Conservation (phyloP, 2,888 invertebrate genomes). For the Parnassius glacialis region DNA sequence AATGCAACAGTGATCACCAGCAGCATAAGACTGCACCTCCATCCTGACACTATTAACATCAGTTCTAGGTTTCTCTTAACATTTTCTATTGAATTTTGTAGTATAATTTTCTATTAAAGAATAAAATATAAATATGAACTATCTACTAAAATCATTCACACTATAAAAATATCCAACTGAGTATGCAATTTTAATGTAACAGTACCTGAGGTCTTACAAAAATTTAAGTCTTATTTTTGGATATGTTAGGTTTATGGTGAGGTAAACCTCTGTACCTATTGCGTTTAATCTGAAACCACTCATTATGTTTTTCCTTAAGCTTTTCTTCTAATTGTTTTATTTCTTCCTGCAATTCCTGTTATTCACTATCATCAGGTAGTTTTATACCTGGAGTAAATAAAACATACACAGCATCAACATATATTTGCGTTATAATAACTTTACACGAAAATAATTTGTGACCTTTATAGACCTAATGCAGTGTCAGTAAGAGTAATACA, state of each 20-base stretch:
- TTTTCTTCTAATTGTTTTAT: conserved; percentile 49
- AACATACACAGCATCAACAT: too few relatives aligned
- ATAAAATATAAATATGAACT: neutral
- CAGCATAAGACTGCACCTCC: conserved; percentile 61
- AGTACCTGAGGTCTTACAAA: conserved; percentile 56
- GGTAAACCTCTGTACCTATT: conserved; percentile 39
- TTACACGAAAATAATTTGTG: too few relatives aligned
- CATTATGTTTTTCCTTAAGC: conserved; percentile 53
- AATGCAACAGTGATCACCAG: conserved; percentile 58
- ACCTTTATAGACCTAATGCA: too few relatives aligned
- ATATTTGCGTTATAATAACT: too few relatives aligned
- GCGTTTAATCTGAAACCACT: conserved; percentile 58
- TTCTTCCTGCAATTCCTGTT: conserved; percentile 49
- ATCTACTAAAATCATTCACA: too few relatives aligned
- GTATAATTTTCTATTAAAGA: conserved; percentile 53
- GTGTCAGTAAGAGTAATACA: too few relatives aligned
- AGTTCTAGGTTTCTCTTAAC: conserved; percentile 49
- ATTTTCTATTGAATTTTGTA: conserved; percentile 48
- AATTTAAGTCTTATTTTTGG: conserved; percentile 42
- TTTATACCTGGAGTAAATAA: conserved; percentile 33
- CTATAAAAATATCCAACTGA: neutral
- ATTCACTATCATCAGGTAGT: conserved; percentile 47
- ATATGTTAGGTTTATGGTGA: conserved; percentile 35
- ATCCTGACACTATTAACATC: conserved; percentile 59
- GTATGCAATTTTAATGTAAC: conserved; percentile 6